Conservation (phyloP, 2,888 invertebrate species). For the Glyphotaelius pellucidus region DNA sequence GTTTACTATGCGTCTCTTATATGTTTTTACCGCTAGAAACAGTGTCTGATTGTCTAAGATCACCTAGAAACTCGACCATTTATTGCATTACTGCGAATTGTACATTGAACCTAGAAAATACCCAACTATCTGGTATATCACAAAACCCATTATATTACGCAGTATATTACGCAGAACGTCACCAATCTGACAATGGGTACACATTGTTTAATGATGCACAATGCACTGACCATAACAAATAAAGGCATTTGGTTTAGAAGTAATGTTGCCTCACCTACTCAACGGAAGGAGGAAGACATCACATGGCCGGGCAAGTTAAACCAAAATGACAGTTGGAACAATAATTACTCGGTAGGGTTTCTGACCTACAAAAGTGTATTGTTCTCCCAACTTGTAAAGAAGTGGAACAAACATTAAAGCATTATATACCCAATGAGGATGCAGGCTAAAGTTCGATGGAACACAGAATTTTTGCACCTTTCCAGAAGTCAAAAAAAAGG, state of each 20-base stretch:
- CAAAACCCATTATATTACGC: neutral
- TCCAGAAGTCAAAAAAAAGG: too few relatives aligned
- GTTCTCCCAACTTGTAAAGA: constrained; percentile 31
- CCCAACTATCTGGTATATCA: neutral
- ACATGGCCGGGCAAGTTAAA: constrained; percentile 3
- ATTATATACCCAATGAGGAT: neutral
- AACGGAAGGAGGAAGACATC: constrained; percentile 24
- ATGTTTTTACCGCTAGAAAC: too few relatives aligned
- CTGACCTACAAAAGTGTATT: constrained; percentile 60
- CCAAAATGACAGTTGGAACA: constrained; percentile 51
- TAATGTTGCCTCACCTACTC: neutral
- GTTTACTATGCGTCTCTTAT: neutral
- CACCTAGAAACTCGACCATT: neutral
- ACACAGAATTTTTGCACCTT: neutral
- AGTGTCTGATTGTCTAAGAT: neutral
- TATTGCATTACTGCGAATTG: neutral
- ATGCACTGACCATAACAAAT: neutral
- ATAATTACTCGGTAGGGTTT: constrained; percentile 54
- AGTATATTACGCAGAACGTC: neutral
- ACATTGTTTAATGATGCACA: neutral
- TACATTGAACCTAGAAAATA: neutral
- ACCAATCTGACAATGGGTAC: neutral
- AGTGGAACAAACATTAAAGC: neutral
- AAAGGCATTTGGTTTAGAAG: neutral
- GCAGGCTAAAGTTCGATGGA: neutral